Evolutionary conservation across 2,888 invertebrate genomes (phyloP), one percentile per base, ranked within the genome.

Genomic region (Amorpha juglandis): DNA sequence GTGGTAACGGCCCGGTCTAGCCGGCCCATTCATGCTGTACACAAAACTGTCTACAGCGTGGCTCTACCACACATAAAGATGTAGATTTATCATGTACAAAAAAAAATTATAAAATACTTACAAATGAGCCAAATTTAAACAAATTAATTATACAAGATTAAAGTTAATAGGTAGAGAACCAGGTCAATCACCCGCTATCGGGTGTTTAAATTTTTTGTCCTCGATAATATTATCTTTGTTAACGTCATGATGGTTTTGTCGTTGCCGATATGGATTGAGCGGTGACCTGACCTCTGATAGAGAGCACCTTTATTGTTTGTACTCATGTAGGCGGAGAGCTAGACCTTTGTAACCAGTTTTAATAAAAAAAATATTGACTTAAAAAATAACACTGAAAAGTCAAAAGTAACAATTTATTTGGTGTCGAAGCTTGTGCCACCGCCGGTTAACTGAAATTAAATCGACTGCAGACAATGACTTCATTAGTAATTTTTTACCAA

Each of bases 241-340:
- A 52, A 74, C 77, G 78, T 78, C 75, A 78, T 69, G 58, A 62
- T 52, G 64, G n/a, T 63, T 58, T 72, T 78, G 63, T 51, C 47
- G 63, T 50, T 67, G 51, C 47, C 64, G 58, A 65, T 66, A 52
- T 45, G 67, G 52, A 71, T 74, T 42, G 53, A 45, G 27, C 27
- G 35, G n/a, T 58, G 64, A 65, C 78, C 77, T 63, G 75, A 76
- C 78, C 77, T 64, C 51, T 53, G 78, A 77, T 77, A 76, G 77
- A 78, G 68, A 63, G 72, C 78, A 79, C 79, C 80, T 79, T 79
- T 79, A 78, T 74, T 76, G 70, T 75, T 70, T 69, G 66, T 64
- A 68, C 12, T 42, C 12, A 14, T 27, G n/a, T 53, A 63, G 63
- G 53, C 63, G 6, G 33, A 11, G 63, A 66, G 66, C 62, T 16